Evolutionary conservation across 2,888 invertebrate species (phyloP).

Genomic region (Drosophila diplacantha): DNA sequence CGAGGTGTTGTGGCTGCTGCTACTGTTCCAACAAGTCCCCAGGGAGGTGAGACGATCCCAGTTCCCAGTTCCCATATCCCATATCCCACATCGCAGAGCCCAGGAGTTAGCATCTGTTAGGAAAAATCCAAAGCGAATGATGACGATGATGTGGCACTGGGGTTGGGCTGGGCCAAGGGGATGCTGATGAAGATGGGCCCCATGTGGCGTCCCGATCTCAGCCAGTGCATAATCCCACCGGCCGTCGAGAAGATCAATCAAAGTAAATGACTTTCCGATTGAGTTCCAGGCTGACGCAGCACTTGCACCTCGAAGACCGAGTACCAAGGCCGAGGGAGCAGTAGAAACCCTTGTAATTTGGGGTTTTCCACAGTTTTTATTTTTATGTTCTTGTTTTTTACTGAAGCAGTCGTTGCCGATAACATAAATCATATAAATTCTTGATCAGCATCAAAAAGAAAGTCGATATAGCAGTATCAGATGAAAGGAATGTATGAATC

Average conservation of each 20-base stretch:
- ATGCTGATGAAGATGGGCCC: constrained; percentile 24
- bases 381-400: neutral
- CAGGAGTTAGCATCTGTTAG: constrained; percentile 61
- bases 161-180: neutral
- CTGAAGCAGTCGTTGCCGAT: neutral
- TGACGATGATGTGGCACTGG: constrained; percentile 12
- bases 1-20: constrained; percentile 49
- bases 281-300: constrained; percentile 30
- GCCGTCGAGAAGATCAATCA: constrained; percentile 62
- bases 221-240: constrained; percentile 34
- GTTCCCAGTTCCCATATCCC: constrained; percentile 23
- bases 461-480: neutral
- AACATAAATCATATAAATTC: neutral
- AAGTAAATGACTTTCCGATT: constrained; percentile 60
- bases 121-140: constrained; percentile 31
- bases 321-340: neutral
- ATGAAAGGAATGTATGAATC: no score
- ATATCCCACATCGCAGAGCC: constrained; percentile 10
- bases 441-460: neutral
- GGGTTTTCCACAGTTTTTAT: neutral
- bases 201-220: constrained; percentile 48
- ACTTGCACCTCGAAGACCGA: neutral
- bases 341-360: neutral
- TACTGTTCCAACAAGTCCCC: constrained; percentile 47
- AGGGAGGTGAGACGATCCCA: constrained; percentile 50